phyloP scores from a whole-genome alignment of 1,140 invertebrate genomes.

The Streblospio benedicti region DNA sequence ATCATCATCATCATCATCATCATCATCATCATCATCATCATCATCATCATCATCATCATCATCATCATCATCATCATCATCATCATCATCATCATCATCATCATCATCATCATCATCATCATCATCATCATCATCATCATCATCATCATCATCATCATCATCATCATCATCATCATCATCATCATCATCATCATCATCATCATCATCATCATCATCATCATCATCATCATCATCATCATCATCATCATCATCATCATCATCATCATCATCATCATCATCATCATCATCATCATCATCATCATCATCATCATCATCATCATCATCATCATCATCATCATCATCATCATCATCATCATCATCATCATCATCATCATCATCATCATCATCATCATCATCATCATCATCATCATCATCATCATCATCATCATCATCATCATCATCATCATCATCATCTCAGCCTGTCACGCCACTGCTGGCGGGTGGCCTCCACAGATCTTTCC shows the following conservation, averaged over 20 bases:
- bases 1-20: slow-evolving; percentile 7
- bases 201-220: background rate
- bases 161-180: too few relatives aligned
- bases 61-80: background rate
- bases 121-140: too few relatives aligned
- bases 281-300: background rate
- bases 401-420: background rate
- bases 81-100: too few relatives aligned
- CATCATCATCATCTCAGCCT: too few relatives aligned
- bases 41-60: background rate
- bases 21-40: background rate
- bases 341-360: background rate
- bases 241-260: background rate
- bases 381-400: slow-evolving; percentile 1
- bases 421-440: background rate
- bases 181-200: too few relatives aligned
- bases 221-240: background rate
- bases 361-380: slow-evolving; percentile 7
- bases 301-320: background rate
- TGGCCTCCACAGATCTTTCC: too few relatives aligned
- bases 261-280: background rate
- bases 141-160: too few relatives aligned
- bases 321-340: background rate
- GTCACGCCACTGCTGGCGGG: too few relatives aligned
- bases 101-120: too few relatives aligned